phyloP scores from a whole-genome alignment of 1,140 invertebrate species.

The Harlomillsia oculata region DNA sequence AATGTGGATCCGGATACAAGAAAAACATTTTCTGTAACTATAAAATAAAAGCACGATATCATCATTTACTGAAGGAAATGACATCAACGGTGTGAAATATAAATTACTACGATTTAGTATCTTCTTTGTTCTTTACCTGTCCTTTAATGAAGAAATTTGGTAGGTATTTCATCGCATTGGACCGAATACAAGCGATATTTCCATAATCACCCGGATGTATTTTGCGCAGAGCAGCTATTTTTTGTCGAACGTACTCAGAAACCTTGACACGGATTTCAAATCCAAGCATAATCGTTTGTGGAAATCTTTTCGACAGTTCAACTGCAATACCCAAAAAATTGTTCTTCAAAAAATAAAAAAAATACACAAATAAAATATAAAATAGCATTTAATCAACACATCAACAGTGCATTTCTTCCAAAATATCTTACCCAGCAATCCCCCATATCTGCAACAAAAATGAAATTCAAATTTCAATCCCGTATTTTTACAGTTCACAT shows the following conservation, averaged over 20 bases:
- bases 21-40: constrained; percentile 98
- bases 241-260: constrained; percentile 93
- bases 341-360: not conserved
- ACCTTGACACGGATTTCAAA: constrained; percentile 98
- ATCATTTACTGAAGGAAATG: not conserved
- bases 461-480: too few relatives aligned
- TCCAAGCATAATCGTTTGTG: constrained; percentile 79
- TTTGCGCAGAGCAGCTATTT: constrained; percentile 74
- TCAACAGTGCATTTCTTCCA: constrained; percentile 1
- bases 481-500: too few relatives aligned
- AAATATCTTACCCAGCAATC: constrained; percentile 62
- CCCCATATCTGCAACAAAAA: too few relatives aligned
- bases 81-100: too few relatives aligned
- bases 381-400: constrained; percentile 49
- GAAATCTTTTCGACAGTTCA: constrained; percentile 80
- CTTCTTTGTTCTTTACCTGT: constrained; percentile 60
- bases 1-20: constrained; percentile 99
- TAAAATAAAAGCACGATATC: constrained; percentile 39
- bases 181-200: constrained; percentile 90
- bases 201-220: constrained; percentile 68
- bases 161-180: constrained; percentile 98
- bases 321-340: constrained; percentile 49
- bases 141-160: constrained; percentile 94
- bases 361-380: constrained; percentile 45
- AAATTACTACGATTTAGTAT: too few relatives aligned